Conservation (phyloP, 1,140 invertebrate species). For the Musca domestica region DNA sequence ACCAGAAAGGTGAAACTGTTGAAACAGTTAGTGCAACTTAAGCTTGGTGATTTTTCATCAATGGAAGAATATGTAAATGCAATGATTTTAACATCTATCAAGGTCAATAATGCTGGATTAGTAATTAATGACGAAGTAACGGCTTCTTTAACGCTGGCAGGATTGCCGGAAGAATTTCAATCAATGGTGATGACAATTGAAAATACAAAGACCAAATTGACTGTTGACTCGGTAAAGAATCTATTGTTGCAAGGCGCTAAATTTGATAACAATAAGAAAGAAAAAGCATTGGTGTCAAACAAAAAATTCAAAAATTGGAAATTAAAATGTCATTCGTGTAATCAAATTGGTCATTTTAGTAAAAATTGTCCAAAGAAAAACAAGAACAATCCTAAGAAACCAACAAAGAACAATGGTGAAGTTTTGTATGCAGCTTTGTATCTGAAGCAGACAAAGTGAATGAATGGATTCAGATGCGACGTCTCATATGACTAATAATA, state of each 20-base stretch:
- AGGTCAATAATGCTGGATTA: constrained; percentile 23
- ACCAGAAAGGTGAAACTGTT: constrained; percentile 16
- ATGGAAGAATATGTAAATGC: constrained; percentile 8
- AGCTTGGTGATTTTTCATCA: neutral
- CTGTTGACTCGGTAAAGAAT: constrained; percentile 39
- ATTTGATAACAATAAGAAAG: constrained; percentile 20
- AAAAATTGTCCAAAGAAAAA: constrained; percentile 4
- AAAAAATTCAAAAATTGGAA: neutral
- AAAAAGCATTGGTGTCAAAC: neutral
- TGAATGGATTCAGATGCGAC: neutral
- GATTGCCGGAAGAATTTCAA: constrained; percentile 6
- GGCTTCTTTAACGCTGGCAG: constrained; percentile 8
- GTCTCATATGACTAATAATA: neutral
- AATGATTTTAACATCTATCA: neutral
- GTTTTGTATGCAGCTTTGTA: no score
- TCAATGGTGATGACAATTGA: constrained; percentile 12
- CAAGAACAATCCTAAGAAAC: neutral
- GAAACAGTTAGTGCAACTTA: constrained; percentile 12
- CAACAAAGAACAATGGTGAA: neutral
- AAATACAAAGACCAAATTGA: constrained; percentile 34
- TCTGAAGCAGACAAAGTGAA: no score
- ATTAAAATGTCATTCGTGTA: neutral
- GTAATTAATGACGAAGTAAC: constrained; percentile 21
- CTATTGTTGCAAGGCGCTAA: constrained; percentile 44
- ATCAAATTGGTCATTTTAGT: no score